Percentiles rank a stretch among this genome's conserved stretches.
These are phyloP conservation scores for Ptilodon capucinus DNA, from an alignment of 2,888 invertebrate species.

Conservation along the genomic window DNA sequence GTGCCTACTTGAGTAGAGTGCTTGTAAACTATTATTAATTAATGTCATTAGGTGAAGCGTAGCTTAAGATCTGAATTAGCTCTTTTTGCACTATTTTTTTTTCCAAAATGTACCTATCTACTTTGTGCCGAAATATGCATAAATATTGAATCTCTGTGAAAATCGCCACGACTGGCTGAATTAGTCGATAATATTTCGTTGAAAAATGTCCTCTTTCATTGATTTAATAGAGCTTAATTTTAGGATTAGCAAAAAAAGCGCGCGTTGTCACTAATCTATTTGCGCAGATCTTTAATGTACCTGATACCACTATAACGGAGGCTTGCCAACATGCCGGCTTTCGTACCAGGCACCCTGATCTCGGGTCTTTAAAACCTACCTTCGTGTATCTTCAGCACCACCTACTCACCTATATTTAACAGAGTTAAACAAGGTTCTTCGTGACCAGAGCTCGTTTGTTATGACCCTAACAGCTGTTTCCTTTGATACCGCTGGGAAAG, in stretches of 20 bases:
- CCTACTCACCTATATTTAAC: constrained; percentile 51
- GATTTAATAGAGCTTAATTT: too few relatives aligned
- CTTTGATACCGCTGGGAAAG: constrained; percentile 29
- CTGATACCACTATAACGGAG: constrained; percentile 26
- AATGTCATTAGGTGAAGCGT: too few relatives aligned
- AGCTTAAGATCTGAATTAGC: too few relatives aligned
- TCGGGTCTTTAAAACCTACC: not conserved
- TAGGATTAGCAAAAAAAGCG: too few relatives aligned
- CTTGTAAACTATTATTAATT: not conserved
- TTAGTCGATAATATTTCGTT: too few relatives aligned
- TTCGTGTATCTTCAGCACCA: constrained; percentile 21
- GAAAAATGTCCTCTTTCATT: too few relatives aligned
- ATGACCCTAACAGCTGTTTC: constrained; percentile 41
- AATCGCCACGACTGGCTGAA: too few relatives aligned
- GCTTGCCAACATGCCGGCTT: constrained; percentile 22
- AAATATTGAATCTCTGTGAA: too few relatives aligned
- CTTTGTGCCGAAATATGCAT: too few relatives aligned
- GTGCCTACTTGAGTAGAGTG: not conserved
- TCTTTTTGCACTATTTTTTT: too few relatives aligned
- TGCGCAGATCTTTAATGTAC: constrained; percentile 24
- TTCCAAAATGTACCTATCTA: too few relatives aligned
- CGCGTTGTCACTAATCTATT: too few relatives aligned
- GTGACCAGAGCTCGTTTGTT: constrained; percentile 57
- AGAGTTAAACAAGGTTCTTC: constrained; percentile 52
- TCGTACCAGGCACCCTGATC: constrained; percentile 8